Evolutionary conservation across 2,113 vertebrate genomes (phyloP).

Genomic region (Gila orcuttii): DNA sequence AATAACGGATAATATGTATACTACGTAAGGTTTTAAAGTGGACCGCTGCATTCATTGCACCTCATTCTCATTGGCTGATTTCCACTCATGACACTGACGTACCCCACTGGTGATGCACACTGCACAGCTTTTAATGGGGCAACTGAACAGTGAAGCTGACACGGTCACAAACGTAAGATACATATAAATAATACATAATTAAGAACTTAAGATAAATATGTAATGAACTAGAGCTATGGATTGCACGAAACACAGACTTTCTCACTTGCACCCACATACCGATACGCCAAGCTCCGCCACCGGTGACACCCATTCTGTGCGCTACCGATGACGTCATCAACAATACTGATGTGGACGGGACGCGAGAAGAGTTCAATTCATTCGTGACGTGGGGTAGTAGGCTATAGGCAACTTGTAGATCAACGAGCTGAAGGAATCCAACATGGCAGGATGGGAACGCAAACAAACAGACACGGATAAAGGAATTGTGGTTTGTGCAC

Average conservation of each 20-base stretch:
- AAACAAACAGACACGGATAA: slow-evolving; percentile 52
- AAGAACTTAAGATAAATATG: neutral
- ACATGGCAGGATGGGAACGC: slow-evolving; percentile 71
- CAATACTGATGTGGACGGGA: neutral
- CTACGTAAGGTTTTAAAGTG: neutral
- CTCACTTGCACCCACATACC: neutral
- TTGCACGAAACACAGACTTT: neutral
- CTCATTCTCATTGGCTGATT: neutral
- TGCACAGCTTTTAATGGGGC: neutral
- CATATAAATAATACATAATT: too few species aligned
- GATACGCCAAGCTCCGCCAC: neutral
- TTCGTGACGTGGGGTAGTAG: neutral
- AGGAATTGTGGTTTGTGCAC: slow-evolving; percentile 71
- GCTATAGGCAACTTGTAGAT: neutral
- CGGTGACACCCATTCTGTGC: neutral
- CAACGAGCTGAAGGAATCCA: slow-evolving; percentile 50
- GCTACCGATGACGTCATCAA: neutral
- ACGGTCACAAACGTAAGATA: neutral
- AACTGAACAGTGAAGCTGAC: neutral
- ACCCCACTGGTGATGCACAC: neutral
- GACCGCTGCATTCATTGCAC: too few species aligned
- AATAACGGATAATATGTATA: neutral
- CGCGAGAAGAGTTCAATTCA: neutral
- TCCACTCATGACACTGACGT: neutral
- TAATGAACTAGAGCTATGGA: neutral